A percentile compares a stretch with the other conserved stretches of the same genome.
Evolutionary conservation across 2,888 invertebrate genomes (phyloP).

Genomic region (Nemurella pictetii): DNA sequence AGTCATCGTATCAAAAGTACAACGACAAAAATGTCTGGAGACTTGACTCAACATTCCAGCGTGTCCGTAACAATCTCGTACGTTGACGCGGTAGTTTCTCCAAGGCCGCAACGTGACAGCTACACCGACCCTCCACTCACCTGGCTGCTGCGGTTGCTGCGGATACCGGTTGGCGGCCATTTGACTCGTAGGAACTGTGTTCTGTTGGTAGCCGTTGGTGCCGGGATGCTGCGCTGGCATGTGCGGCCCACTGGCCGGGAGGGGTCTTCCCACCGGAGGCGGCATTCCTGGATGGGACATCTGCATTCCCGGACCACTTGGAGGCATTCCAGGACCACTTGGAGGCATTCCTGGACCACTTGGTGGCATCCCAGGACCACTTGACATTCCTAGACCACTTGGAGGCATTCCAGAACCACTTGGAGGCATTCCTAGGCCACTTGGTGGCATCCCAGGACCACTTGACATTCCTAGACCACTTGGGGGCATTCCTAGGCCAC

Average conservation of each 20-base stretch:
- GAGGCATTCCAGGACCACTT: neutral
- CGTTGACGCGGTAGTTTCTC: too few relatives aligned
- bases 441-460: neutral
- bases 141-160: constrained; percentile 19
- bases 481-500: neutral
- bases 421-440: neutral
- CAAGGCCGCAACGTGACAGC: constrained; percentile 25
- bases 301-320: neutral
- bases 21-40: too few relatives aligned
- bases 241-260: neutral
- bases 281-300: neutral
- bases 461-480: too few relatives aligned
- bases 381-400: constrained; percentile 39
- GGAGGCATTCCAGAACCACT: constrained; percentile 41
- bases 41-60: too few relatives aligned
- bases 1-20: too few relatives aligned
- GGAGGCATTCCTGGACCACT: neutral
- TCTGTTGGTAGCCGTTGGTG: neutral
- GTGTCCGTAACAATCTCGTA: too few relatives aligned
- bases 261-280: neutral
- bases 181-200: neutral
- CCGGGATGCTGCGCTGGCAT: neutral
- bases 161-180: constrained; percentile 3
- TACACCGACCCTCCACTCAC: constrained; percentile 13
- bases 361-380: neutral